Base-by-base conservation (phyloP, 2,113 vertebrate species). In the Scomber colias region DNA sequence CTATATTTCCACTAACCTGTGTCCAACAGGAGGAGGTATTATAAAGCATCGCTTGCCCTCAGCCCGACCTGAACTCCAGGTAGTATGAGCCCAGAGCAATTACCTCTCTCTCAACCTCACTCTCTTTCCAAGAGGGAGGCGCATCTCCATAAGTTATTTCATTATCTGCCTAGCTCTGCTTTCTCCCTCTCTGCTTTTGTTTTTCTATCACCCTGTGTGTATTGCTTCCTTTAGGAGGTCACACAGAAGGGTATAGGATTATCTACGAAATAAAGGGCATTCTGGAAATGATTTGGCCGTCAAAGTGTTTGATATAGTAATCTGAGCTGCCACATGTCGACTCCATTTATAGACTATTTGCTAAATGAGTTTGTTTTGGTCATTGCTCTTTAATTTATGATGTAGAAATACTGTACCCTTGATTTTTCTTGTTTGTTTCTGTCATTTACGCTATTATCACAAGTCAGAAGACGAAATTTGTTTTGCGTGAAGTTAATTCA, bases 81-180 rank as follows among this genome's bases (percentile, higher is more conserved):
- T 69, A 87, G 85, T 78, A 48, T 62, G 61, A 81, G 85, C 90
- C 79, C 83, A 80, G 77, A 82, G 77, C 87, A 91, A 92, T 92
- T 92, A 92, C 88, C 79, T 70, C 76, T 55, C 82, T 86, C 73
- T 83, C 89, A 84, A 60, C 48, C 82, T 72, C 71, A 50, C 71
- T 63, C 61, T 79, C 81, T 76, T 54, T 82, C 71, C 49, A 66
- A 79, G 79, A 82, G 74, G 66, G 57, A 74, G 56, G 61, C 75
- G 67, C 77, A 89, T 89, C 87, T 93, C 90, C 90, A 92, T 93
- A 93, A 94, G 92, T 93, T 93, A 94, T 94, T 94, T 93, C 88
- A 94, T 94, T 94, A 94, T 94, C 92, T 86, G 90, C 63, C 83
- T 11, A 57, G 90, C 91, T 89, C 81, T 72, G 75, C 86, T 77